phyloP scores from a whole-genome alignment of 1,140 invertebrate species.

The Spodoptera frugiperda region DNA sequence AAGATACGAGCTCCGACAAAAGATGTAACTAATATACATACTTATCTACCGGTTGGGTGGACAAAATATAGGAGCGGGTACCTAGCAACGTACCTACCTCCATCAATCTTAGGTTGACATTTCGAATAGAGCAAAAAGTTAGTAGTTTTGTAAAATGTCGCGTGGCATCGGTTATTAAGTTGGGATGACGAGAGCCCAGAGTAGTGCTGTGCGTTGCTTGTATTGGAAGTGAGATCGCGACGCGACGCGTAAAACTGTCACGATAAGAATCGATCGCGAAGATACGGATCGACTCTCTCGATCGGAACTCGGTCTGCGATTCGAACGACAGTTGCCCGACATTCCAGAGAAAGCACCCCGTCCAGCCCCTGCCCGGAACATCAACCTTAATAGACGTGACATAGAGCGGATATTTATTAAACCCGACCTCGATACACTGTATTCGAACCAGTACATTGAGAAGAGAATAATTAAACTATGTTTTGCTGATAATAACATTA shows the following conservation, averaged over 20 bases:
- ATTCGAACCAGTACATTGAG: slow-evolving; percentile 27
- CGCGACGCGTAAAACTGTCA: slow-evolving; percentile 81
- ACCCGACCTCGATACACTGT: slow-evolving; percentile 9
- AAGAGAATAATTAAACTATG: slow-evolving; percentile 55
- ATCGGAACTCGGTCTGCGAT: slow-evolving; percentile 58
- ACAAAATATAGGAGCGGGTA: slow-evolving; percentile 30
- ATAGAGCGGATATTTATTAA: slow-evolving; percentile 46
- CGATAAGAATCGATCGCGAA: slow-evolving; percentile 76
- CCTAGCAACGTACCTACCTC: not conserved
- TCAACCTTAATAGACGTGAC: slow-evolving; percentile 51
- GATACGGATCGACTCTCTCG: slow-evolving; percentile 73
- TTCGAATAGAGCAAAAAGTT: slow-evolving; percentile 15
- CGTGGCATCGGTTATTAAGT: slow-evolving; percentile 44
- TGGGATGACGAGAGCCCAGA: slow-evolving; percentile 23
- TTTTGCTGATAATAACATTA: slow-evolving; percentile 50
- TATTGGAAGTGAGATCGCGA: slow-evolving; percentile 72
- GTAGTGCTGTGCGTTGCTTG: slow-evolving; percentile 58
- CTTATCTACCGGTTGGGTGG: slow-evolving; percentile 17
- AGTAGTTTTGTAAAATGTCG: slow-evolving; percentile 19
- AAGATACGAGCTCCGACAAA: slow-evolving; percentile 54
- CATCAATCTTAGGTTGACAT: slow-evolving; percentile 36
- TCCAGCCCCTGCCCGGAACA: slow-evolving; percentile 15
- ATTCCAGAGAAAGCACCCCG: slow-evolving; percentile 64
- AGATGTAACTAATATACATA: slow-evolving; percentile 46
- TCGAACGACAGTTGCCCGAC: slow-evolving; percentile 70